A percentile compares a stretch with the other conserved stretches of the same genome.
phyloP scores from a whole-genome alignment of 2,888 invertebrate genomes.

The Chaitophorus viminalis region DNA sequence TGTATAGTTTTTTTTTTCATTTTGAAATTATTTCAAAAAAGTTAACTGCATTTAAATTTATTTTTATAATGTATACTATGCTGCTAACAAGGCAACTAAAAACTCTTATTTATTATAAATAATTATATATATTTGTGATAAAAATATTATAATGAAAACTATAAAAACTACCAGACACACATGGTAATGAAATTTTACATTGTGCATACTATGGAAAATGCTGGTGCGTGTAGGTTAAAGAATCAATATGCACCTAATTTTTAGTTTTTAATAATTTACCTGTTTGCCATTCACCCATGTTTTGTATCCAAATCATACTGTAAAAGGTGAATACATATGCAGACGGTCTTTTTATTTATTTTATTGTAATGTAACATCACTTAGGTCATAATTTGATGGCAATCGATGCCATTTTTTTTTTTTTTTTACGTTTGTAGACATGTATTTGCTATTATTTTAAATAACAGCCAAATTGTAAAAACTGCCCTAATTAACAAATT shows the following conservation, averaged over 20 bases:
- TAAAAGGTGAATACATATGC: slow-evolving; percentile 1
- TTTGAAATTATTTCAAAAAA: neutral
- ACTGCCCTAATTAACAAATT: slow-evolving; percentile 53
- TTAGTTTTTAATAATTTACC: neutral
- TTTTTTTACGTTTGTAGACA: neutral
- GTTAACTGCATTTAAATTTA: slow-evolving; percentile 29
- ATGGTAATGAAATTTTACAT: neutral
- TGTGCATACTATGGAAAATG: slow-evolving; percentile 4
- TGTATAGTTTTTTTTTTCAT: slow-evolving; percentile 1
- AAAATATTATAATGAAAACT: slow-evolving; percentile 9
- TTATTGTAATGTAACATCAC: slow-evolving; percentile 36
- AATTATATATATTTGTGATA: slow-evolving; percentile 43
- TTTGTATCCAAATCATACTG: slow-evolving; percentile 11
- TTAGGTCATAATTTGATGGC: slow-evolving; percentile 27
- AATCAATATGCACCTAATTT: neutral
- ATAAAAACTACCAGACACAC: neutral
- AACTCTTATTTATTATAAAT: slow-evolving; percentile 12
- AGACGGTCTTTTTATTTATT: slow-evolving; percentile 7
- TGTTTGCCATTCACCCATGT: slow-evolving; percentile 16
- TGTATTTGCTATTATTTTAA: slow-evolving; percentile 28
- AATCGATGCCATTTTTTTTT: slow-evolving; percentile 16
- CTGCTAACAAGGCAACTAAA: slow-evolving; percentile 15
- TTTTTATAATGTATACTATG: slow-evolving; percentile 17
- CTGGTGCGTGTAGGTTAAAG: slow-evolving; percentile 16
- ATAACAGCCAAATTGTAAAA: slow-evolving; percentile 24